Percentiles rank a stretch among this genome's conserved stretches.
Conservation (phyloP, 2,113 vertebrate genomes). For the Onychostoma macrolepis region DNA sequence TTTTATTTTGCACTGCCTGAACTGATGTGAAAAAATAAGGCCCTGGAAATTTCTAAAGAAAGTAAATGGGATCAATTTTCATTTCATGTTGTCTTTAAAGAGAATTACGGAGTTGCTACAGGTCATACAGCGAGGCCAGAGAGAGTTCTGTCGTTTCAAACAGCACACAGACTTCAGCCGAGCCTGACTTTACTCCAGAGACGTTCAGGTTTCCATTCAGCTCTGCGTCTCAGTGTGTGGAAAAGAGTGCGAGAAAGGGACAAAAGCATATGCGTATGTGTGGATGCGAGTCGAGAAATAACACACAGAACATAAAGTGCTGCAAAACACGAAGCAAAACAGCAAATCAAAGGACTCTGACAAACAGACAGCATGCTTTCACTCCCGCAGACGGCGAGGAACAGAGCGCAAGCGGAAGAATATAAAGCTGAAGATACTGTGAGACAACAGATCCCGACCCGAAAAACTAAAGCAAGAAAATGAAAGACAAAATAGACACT, state of each 20-base stretch:
- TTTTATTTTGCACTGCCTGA: not conserved
- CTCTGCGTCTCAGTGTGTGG: not conserved
- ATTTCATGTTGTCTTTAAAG: conserved; percentile 5
- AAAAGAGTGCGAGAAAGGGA: not conserved
- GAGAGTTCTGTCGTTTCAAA: not conserved
- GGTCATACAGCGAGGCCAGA: not conserved
- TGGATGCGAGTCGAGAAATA: conserved; percentile 21
- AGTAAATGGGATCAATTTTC: conserved; percentile 7
- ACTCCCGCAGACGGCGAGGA: not conserved
- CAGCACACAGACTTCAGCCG: not conserved
- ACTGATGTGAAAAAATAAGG: not conserved
- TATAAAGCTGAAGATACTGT: not conserved
- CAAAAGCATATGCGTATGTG: not conserved
- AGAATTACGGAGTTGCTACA: conserved; percentile 5
- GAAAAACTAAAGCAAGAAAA: conserved; percentile 17
- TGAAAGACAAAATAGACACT: conserved; percentile 3
- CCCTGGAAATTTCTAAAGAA: not conserved
- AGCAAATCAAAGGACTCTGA: not conserved
- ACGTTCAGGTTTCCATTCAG: not conserved
- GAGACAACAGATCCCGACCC: not conserved
- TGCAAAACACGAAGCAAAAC: conserved; percentile 16
- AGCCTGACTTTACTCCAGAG: conserved; percentile 14
- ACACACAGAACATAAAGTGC: not conserved
- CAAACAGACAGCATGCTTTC: conserved; percentile 20
- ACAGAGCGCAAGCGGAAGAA: not conserved